phyloP scores from a whole-genome alignment of 64 coral and sea anemone genomes.

The Actinia tenebrosa region DNA sequence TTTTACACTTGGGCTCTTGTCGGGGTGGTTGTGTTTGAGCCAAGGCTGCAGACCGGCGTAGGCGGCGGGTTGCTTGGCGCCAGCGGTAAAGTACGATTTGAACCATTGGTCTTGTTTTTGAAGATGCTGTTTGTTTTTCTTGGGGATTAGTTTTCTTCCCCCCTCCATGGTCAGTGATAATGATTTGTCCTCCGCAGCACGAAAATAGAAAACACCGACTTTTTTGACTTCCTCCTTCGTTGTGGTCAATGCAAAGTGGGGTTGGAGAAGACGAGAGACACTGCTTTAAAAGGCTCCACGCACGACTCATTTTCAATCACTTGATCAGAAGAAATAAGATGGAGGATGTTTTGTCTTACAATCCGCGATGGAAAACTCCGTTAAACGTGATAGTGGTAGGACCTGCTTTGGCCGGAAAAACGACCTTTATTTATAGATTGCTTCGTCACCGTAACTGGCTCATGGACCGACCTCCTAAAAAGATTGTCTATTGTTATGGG shows the following conservation, averaged over 20 bases:
- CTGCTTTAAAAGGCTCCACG: background rate
- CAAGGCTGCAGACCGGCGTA: background rate
- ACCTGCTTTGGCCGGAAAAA: background rate
- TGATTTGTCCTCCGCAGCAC: background rate
- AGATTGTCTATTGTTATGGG: background rate
- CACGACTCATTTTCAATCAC: background rate
- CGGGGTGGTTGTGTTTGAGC: too few relatives aligned
- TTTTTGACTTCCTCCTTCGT: slow-evolving; percentile 1
- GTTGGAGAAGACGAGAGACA: background rate
- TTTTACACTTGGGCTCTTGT: too few relatives aligned
- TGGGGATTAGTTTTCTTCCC: background rate
- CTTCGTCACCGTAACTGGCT: background rate
- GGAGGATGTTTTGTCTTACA: background rate
- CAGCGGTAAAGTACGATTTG: background rate
- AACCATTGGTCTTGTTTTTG: background rate
- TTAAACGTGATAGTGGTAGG: background rate
- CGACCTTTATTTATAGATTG: background rate
- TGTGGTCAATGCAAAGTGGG: background rate
- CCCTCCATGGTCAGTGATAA: background rate
- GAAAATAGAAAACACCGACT: background rate
- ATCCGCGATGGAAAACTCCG: background rate
- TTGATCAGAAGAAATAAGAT: background rate
- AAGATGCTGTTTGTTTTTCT: background rate
- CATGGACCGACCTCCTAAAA: background rate
- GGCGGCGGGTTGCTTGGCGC: background rate